Percentiles rank a stretch among this genome's conserved stretches.
Evolutionary conservation across 2,797 vertebrate genomes (phyloP).

Genomic region (Lophura swinhoii): DNA sequence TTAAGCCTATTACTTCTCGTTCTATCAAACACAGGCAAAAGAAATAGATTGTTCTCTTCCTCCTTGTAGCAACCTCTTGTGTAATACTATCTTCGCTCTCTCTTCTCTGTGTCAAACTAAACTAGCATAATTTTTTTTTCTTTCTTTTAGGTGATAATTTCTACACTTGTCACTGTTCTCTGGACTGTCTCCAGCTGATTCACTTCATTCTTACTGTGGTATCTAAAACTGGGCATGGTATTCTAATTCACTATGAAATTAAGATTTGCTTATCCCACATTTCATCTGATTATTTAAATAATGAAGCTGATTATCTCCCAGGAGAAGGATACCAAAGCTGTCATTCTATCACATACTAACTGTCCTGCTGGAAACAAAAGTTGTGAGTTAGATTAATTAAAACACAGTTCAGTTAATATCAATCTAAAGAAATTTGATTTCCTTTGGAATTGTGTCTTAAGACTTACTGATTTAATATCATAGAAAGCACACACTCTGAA

Average conservation of each 20-base stretch:
- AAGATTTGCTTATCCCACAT: slow-evolving; percentile 17
- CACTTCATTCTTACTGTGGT: slow-evolving; percentile 1
- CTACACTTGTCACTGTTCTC: not conserved
- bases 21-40: slow-evolving; percentile 21
- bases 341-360: not conserved
- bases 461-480: not conserved
- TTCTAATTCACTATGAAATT: slow-evolving; percentile 32
- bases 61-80: slow-evolving; percentile 38
- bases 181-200: not conserved
- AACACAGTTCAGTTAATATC: slow-evolving; percentile 25
- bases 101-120: slow-evolving; percentile 39
- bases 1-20: slow-evolving; percentile 45
- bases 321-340: not conserved
- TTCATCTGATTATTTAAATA: slow-evolving; percentile 41
- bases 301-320: slow-evolving; percentile 9
- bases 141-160: slow-evolving; percentile 42
- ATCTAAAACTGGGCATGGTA: slow-evolving; percentile 9
- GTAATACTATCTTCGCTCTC: not conserved
- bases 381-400: slow-evolving; percentile 22
- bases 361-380: slow-evolving; percentile 27
- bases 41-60: slow-evolving; percentile 51
- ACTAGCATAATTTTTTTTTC: not conserved
- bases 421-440: not conserved
- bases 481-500: not conserved
- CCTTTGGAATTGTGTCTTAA: slow-evolving; percentile 18